Conservation (phyloP, 92 coral and sea anemone species). For the Epizoanthus fatuus region DNA sequence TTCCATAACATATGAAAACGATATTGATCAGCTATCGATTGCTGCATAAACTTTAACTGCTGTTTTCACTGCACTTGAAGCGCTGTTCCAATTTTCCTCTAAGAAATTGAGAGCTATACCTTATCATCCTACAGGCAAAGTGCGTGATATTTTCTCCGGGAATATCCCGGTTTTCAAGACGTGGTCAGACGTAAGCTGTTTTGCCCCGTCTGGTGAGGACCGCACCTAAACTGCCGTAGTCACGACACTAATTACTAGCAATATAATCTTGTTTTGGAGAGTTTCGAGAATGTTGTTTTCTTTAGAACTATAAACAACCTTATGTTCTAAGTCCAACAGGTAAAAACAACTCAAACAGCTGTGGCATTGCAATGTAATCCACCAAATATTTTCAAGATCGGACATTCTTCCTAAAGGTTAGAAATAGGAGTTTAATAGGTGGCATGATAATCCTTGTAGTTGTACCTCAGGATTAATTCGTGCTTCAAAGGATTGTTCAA, state of each 20-base stretch:
- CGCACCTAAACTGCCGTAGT: background rate
- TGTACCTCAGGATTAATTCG: too few species aligned
- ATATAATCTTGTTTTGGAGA: too few species aligned
- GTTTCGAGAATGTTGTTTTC: too few species aligned
- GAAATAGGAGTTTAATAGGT: too few species aligned
- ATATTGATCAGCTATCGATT: background rate
- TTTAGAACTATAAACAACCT: too few species aligned
- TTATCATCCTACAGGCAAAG: background rate
- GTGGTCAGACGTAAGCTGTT: conserved; percentile 1
- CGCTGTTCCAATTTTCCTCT: background rate
- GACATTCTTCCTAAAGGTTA: too few species aligned
- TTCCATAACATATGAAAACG: background rate
- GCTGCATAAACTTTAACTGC: background rate
- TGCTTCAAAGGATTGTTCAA: too few species aligned
- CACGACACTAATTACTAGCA: background rate
- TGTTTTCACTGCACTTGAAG: background rate
- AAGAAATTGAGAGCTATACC: background rate
- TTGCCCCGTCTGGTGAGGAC: background rate
- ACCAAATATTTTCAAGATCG: too few species aligned
- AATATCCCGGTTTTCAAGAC: background rate
- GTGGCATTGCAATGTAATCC: too few species aligned
- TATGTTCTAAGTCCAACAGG: too few species aligned
- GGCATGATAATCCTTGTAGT: too few species aligned
- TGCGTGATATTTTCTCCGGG: background rate
- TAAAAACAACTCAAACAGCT: too few species aligned